Conservation (phyloP, 2,888 invertebrate species). For the Lithophane socia region DNA sequence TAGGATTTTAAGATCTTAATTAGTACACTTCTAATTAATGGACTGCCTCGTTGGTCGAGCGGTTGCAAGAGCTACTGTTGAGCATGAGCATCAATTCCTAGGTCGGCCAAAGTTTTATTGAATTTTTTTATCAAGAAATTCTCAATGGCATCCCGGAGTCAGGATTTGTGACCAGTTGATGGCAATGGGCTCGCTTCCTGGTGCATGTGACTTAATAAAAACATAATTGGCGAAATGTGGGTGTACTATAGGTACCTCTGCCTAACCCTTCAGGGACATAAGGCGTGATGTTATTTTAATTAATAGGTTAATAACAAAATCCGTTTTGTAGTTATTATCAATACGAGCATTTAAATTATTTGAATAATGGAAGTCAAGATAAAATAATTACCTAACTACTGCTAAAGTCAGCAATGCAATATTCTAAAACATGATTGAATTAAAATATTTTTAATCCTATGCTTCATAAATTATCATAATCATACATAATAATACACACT, state of each 20-base stretch:
- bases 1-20: slow-evolving; percentile 6
- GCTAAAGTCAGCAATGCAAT: not conserved
- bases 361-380: not conserved
- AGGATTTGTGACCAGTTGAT: not conserved
- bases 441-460: not conserved
- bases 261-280: not conserved
- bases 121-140: not conserved
- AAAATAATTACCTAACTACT: not conserved
- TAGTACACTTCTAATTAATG: not conserved
- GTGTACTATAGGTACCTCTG: not conserved
- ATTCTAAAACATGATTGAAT: not conserved
- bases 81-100: not conserved
- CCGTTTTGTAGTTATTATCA: too few species aligned
- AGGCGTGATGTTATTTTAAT: not conserved
- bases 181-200: not conserved
- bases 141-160: not conserved
- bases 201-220: not conserved
- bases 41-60: not conserved
- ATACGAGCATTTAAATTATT: not conserved
- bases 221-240: not conserved
- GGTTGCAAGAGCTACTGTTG: not conserved
- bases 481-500: not conserved
- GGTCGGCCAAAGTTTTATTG: not conserved
- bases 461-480: too few species aligned
- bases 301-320: not conserved